Evolutionary conservation across 1,140 invertebrate species (phyloP).

Genomic region (Pseudomyrmex pallidus): DNA sequence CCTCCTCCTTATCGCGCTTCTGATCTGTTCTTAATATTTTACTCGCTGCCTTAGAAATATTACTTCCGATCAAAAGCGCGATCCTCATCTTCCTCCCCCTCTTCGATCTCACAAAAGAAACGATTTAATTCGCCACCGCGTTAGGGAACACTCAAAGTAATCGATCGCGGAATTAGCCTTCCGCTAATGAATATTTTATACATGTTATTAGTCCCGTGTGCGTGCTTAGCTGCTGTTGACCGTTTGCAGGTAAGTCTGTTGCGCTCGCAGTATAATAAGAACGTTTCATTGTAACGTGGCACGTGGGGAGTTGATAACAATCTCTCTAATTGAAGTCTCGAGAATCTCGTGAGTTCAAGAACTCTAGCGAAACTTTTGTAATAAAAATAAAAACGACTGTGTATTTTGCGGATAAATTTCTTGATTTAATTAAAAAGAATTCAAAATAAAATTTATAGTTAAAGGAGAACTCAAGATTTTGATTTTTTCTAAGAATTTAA

Average conservation of each 20-base stretch:
- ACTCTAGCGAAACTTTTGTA: not conserved
- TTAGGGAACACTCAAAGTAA: not conserved
- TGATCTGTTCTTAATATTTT: not conserved
- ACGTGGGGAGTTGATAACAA: conserved; percentile 13
- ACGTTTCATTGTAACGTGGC: not conserved
- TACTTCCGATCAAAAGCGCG: conserved; percentile 30
- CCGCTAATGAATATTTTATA: not conserved
- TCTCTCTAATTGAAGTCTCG: conserved; percentile 5
- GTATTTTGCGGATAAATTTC: too few species aligned
- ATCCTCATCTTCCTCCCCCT: not conserved
- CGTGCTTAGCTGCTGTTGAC: not conserved
- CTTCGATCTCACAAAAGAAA: not conserved
- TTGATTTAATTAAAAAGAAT: not conserved
- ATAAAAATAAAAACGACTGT: too few species aligned
- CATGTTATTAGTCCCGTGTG: not conserved
- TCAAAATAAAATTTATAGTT: not conserved
- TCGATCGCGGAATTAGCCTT: conserved; percentile 12
- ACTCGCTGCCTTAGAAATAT: conserved; percentile 1
- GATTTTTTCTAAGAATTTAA: not conserved
- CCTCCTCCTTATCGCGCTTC: not conserved
- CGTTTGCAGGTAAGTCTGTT: not conserved
- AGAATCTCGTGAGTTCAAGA: not conserved
- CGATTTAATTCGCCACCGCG: not conserved
- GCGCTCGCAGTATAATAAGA: not conserved
- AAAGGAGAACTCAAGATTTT: not conserved